Evolutionary conservation across 1,140 invertebrate genomes (phyloP).

Genomic region (Hypothenemus hampei): DNA sequence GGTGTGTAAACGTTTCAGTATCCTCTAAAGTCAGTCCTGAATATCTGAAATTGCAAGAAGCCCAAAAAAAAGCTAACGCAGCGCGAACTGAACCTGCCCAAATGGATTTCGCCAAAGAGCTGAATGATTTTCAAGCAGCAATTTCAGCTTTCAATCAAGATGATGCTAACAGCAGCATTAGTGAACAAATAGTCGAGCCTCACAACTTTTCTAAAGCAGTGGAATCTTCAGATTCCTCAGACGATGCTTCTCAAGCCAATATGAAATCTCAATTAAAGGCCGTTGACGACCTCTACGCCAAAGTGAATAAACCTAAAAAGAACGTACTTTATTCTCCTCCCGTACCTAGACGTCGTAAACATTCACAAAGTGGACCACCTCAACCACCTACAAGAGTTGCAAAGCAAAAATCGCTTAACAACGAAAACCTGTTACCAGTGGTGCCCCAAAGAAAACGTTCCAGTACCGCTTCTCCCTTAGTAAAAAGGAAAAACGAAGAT

Average conservation of each 20-base stretch:
- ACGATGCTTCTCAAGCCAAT: not conserved
- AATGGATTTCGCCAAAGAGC: constrained; percentile 10
- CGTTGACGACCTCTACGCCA: constrained; percentile 24
- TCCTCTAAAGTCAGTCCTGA: constrained; percentile 29
- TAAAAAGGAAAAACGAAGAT: constrained; percentile 14
- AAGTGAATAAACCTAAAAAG: constrained; percentile 27
- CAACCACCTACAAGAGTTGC: constrained; percentile 24
- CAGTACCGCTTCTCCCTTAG: constrained; percentile 27
- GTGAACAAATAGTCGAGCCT: not conserved
- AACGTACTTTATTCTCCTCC: constrained; percentile 15
- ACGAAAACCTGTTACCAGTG: constrained; percentile 23
- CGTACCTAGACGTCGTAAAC: constrained; percentile 25
- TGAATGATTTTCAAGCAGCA: constrained; percentile 14
- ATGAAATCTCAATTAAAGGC: not conserved
- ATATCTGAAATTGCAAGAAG: constrained; percentile 22
- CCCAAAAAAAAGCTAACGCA: not conserved
- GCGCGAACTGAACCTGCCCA: not conserved
- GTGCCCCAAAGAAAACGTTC: constrained; percentile 28
- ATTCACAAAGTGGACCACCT: constrained; percentile 13
- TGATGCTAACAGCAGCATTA: constrained; percentile 1
- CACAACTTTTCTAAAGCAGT: constrained; percentile 26
- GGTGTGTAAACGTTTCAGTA: constrained; percentile 34
- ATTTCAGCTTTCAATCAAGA: constrained; percentile 17
- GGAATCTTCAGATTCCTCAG: constrained; percentile 13
- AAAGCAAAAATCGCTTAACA: constrained; percentile 27